Percentiles rank a stretch among this genome's conserved stretches.
These are phyloP conservation scores for Myrmophylax atrothorax DNA, from an alignment of 2,113 vertebrate genomes.

Conservation along the genomic window DNA sequence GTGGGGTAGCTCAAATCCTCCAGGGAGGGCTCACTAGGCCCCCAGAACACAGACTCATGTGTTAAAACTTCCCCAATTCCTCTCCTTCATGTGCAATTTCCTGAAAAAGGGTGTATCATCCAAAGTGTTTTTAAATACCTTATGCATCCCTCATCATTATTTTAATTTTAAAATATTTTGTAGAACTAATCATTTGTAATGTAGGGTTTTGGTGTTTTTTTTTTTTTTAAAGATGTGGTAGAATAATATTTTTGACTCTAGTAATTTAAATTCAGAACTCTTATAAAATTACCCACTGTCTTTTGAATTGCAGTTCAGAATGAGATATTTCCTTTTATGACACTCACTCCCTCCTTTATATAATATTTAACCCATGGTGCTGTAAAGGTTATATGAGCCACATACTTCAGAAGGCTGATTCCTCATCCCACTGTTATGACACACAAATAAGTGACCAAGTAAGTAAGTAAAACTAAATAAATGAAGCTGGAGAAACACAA, in stretches of 20 bases:
- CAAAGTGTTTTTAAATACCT: constrained; percentile 12
- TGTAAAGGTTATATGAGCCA: background rate
- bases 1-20: background rate
- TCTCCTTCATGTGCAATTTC: background rate
- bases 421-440: background rate
- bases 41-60: background rate
- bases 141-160: background rate
- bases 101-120: constrained; percentile 29
- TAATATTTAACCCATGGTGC: constrained; percentile 18
- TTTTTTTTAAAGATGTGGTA: background rate
- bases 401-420: constrained; percentile 29
- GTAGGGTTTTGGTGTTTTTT: background rate
- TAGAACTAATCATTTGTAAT: constrained; percentile 52
- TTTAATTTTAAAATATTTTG: constrained; percentile 54
- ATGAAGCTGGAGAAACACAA: constrained; percentile 27
- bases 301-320: constrained; percentile 29
- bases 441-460: constrained; percentile 5
- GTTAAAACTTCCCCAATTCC: background rate
- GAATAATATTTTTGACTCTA: constrained; percentile 52
- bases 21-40: background rate
- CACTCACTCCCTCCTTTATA: constrained; percentile 23
- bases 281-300: constrained; percentile 1
- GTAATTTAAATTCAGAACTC: constrained; percentile 12
- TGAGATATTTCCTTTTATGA: constrained; percentile 33
- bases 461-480: constrained; percentile 45